Percentiles rank a stretch among this genome's conserved stretches.
Conservation (phyloP, 2,888 invertebrate species). For the Belgica antarctica region DNA sequence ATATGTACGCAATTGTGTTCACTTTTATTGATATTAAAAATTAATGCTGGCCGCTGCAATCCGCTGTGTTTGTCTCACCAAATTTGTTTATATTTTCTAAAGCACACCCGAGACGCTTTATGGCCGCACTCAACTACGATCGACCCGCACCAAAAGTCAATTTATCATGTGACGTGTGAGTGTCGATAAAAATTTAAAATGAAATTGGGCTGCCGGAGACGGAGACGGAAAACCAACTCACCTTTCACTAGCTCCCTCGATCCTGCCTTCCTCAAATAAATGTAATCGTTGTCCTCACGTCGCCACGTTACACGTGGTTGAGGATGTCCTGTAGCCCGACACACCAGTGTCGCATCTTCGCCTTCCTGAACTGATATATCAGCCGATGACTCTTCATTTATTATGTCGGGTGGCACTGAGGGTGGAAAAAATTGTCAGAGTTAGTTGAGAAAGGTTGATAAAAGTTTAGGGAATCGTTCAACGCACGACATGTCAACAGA, state of each 20-base stretch:
- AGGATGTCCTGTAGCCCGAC: slow-evolving; percentile 78
- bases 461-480: slow-evolving; percentile 8
- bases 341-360: slow-evolving; percentile 70
- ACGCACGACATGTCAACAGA: slow-evolving; percentile 17
- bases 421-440: slow-evolving; percentile 26
- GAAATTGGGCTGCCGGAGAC: neutral
- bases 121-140: neutral
- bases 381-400: slow-evolving; percentile 71
- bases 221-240: too few species aligned
- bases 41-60: slow-evolving; percentile 4
- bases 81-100: slow-evolving; percentile 1
- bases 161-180: neutral
- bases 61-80: neutral
- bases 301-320: slow-evolving; percentile 76
- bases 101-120: neutral
- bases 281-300: slow-evolving; percentile 69
- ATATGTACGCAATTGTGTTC: slow-evolving; percentile 21
- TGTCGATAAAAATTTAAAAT: slow-evolving; percentile 17
- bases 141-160: neutral
- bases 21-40: slow-evolving; percentile 19
- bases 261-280: slow-evolving; percentile 59
- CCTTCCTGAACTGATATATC: slow-evolving; percentile 77
- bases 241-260: slow-evolving; percentile 55
- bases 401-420: slow-evolving; percentile 75
- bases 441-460: neutral